Evolutionary conservation across 2,888 invertebrate genomes (phyloP), one percentile per base, ranked within the genome.

Genomic region (Steromphala cineraria): DNA sequence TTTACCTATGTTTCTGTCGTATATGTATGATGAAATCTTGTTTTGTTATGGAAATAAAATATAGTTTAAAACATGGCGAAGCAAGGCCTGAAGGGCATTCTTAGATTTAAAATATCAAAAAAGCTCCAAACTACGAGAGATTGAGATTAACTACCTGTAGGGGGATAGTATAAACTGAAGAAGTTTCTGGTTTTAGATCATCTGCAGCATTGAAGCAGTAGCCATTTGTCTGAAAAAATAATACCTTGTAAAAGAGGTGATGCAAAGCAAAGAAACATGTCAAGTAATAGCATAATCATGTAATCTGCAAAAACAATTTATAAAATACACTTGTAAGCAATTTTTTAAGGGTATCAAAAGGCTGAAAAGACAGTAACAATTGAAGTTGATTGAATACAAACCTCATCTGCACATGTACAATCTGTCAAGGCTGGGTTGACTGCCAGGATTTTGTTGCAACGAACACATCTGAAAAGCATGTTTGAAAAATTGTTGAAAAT

Each of bases 151-250:
- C 3, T 80, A 80, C 80, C 80, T 40, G 31, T 19, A 77, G 53
- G 17, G 76, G 80, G 21, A 80, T 80, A 10, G 40, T 53, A 28
- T 62, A 80, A 3, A 76, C 36, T n/a, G 31, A 17, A 21, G 40
- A 62, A 52, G 79, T 76, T 17, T 80, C 81, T 21, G 53, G 21
- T 36, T 74, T 53, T 17, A 83, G 24, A 62, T 79, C 81, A 46
- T 28, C 62, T 19, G 28, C 71, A 78, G 53, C 17, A 13, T 52
- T 55, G 71, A 85, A 83, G 62, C 85, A 85, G 17, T 82, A 40
- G 13, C 85, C 83, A 31, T 81, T 81, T n/a, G 80, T 71, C 83
- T 85, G 71, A 71, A 40, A 87, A 19, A 79, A 53, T 19, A 24
- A 79, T 15, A 55, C 31, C 19, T 21, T 5, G 19, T n/a, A 19